Evolutionary conservation across 1,140 invertebrate genomes (phyloP).

Genomic region (Bombus terrestris): DNA sequence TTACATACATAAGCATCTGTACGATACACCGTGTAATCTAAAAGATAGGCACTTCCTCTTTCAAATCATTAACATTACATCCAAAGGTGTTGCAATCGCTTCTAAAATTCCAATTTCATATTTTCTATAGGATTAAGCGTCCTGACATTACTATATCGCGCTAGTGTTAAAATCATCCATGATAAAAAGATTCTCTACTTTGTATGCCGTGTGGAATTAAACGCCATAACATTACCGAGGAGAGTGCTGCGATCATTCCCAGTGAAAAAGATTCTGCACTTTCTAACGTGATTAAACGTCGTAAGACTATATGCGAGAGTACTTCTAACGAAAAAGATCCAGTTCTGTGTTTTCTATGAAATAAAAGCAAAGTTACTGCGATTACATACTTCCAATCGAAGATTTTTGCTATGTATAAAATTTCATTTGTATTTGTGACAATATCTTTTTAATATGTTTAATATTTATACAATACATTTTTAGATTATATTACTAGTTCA

Average conservation of each 20-base stretch:
- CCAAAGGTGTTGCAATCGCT: neutral
- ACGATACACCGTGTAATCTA: constrained; percentile 20
- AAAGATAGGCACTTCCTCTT: constrained; percentile 20
- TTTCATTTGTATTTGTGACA: too few relatives aligned
- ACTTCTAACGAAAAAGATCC: neutral
- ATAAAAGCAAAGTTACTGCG: neutral
- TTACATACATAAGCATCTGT: constrained; percentile 1
- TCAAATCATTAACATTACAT: constrained; percentile 25
- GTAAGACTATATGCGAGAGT: neutral
- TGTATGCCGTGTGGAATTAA: neutral
- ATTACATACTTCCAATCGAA: neutral
- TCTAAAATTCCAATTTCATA: too few relatives aligned
- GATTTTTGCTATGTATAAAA: neutral
- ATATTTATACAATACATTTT: too few relatives aligned
- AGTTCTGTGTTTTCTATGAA: neutral
- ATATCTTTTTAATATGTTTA: too few relatives aligned
- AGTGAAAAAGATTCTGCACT: neutral
- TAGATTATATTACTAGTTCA: too few relatives aligned
- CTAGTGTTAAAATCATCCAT: neutral
- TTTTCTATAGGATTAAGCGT: neutral
- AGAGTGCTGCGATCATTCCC: neutral
- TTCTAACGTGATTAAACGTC: neutral
- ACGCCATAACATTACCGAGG: neutral
- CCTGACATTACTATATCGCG: neutral
- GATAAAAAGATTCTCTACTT: neutral